Conservation (phyloP, 2,113 vertebrate species). For the Heterotilapia buettikoferi region DNA sequence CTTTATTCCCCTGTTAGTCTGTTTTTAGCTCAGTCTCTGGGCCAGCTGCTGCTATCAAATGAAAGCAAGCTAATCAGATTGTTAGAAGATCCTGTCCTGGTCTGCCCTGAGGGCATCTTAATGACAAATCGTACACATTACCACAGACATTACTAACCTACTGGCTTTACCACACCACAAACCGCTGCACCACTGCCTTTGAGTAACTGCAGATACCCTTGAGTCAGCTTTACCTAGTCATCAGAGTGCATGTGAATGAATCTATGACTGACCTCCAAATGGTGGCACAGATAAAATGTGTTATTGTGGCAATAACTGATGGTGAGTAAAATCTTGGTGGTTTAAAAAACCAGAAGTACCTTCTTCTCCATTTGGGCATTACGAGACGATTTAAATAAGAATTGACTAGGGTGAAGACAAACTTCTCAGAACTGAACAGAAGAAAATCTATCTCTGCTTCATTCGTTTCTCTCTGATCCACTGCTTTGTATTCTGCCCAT, state of each 20-base stretch:
- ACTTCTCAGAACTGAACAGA: background rate
- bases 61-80: slow-evolving; percentile 56
- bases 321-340: background rate
- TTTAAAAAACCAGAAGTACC: background rate
- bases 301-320: background rate
- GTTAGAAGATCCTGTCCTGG: slow-evolving; percentile 38
- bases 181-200: background rate
- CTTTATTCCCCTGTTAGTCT: slow-evolving; percentile 13
- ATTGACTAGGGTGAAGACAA: background rate
- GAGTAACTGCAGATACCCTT: background rate
- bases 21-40: slow-evolving; percentile 45
- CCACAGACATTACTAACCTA: background rate
- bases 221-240: background rate
- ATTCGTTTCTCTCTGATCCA: slow-evolving; percentile 8
- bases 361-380: background rate
- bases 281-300: background rate
- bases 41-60: slow-evolving; percentile 50
- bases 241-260: background rate
- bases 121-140: slow-evolving; percentile 27
- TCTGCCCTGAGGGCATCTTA: slow-evolving; percentile 28
- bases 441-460: background rate
- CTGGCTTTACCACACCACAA: background rate
- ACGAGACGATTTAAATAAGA: background rate
- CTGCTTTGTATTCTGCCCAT: slow-evolving; percentile 35
- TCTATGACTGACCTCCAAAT: background rate